Base-by-base conservation (phyloP, 1,140 invertebrate species). In the Drosophila subpulchrella region DNA sequence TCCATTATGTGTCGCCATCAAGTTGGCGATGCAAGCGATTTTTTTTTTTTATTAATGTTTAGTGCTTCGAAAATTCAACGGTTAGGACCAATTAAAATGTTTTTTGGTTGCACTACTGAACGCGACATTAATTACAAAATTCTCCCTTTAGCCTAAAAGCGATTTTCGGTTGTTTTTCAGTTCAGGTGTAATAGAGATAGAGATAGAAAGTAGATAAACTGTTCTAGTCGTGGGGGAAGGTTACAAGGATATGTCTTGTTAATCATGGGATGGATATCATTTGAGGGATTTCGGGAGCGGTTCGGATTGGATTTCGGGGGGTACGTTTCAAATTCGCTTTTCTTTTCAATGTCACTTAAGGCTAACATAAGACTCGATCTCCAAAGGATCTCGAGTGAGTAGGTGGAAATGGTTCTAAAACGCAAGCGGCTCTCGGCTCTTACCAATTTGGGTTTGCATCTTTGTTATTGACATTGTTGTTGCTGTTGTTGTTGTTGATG, bases 131-230 rank as follows among this genome's bases (percentile, higher is more conserved):
- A 89, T 89, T 89, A 89, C 84, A 89, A 89, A 89, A 89, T 89
- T 89, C 84, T 84, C 84, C 84, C 84, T 89, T 89, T 89, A 89
- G 76, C 84, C 84, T 89, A 89, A 89, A 89, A 89, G 84, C 84
- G 84, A 89, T 89, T 89, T 80, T 86, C 54, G 76, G 77, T 68
- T 79, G 54, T 58, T 62, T 62, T 74, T 75, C 73, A 66, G 61
- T 75, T 71, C 66, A 67, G 78, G 78, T 86, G 82, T 78, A 53
- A 56, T 67, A 75, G 56, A 71, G 55, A 80, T 59, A 59, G 59
- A 78, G 62, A 85, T 60, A 83, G 81, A 81, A 56, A 78, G 75
- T 78, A 76, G 81, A 83, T 75, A 76, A 83, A 83, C 81, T 80
- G 76, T 83, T 84, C 81, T 83, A 83, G 76, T 84, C 66, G 65